These are phyloP conservation scores for Agonopterix subpropinquella DNA, from an alignment of 2,888 invertebrate species.

Conservation along the genomic window DNA sequence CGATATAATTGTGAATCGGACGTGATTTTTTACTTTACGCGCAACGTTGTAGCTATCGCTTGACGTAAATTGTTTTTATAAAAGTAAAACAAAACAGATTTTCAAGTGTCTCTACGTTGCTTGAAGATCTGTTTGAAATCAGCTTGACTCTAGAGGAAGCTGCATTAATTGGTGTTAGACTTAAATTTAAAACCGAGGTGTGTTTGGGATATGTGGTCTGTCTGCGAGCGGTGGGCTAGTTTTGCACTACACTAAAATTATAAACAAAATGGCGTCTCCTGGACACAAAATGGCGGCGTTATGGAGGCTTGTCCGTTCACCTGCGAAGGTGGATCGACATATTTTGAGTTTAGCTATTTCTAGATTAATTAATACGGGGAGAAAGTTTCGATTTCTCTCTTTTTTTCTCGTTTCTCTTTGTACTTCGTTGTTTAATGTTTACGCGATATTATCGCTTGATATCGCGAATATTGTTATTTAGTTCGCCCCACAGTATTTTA, in stretches of 20 bases:
- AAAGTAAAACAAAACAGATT: constrained; percentile 22
- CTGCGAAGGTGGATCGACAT: constrained; percentile 9
- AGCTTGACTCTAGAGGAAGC: constrained; percentile 18
- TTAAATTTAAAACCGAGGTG: constrained; percentile 48
- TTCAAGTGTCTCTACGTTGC: constrained; percentile 23
- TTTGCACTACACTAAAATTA: constrained; percentile 26
- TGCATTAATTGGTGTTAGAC: constrained; percentile 58
- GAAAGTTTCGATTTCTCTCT: constrained; percentile 37
- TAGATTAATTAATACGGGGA: constrained; percentile 27
- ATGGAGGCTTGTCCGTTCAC: constrained; percentile 14
- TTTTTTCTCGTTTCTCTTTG: constrained; percentile 19
- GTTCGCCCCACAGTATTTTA: constrained; percentile 39
- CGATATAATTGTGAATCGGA: constrained; percentile 61
- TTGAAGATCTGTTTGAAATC: constrained; percentile 35
- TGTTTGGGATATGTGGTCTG: constrained; percentile 70
- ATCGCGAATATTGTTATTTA: constrained; percentile 20
- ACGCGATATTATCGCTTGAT: constrained; percentile 11
- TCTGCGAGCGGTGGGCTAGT: constrained; percentile 38
- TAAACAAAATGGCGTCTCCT: constrained; percentile 22
- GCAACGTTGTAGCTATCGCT: constrained; percentile 50
- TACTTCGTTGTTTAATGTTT: constrained; percentile 27
- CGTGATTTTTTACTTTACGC: constrained; percentile 66
- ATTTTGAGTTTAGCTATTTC: constrained; percentile 28
- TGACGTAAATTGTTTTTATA: constrained; percentile 24
- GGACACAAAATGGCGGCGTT: not conserved